Conservation (phyloP, 2,113 vertebrate genomes). For the Apodemus speciosus region DNA sequence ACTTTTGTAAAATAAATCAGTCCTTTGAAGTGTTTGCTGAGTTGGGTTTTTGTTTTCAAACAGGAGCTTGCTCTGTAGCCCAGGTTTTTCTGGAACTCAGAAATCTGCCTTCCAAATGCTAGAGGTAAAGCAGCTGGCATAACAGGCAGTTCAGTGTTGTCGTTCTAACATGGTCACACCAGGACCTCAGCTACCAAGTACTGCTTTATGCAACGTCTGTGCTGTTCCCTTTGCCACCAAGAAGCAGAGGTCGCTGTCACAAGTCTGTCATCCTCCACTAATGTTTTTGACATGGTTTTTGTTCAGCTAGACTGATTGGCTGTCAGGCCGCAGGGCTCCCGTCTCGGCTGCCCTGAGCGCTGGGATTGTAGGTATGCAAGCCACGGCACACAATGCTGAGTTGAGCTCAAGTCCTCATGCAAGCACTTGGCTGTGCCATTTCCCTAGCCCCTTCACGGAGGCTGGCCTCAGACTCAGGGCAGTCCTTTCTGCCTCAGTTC, state of each 20-base stretch:
- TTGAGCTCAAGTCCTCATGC: not conserved
- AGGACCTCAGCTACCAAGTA: not conserved
- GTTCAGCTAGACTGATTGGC: not conserved
- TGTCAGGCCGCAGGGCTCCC: not conserved
- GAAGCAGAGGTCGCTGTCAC: not conserved
- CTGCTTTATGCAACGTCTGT: not conserved
- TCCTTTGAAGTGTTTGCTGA: slow-evolving; percentile 35
- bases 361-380: not conserved
- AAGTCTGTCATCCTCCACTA: not conserved
- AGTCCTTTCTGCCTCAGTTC: not conserved
- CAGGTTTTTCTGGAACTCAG: not conserved
- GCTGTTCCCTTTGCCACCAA: not conserved
- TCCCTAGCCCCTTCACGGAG: not conserved
- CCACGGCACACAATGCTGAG: too few species aligned
- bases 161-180: not conserved
- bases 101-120: not conserved
- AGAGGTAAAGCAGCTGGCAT: not conserved
- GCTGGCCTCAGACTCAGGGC: not conserved
- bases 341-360: not conserved
- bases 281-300: not conserved
- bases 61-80: not conserved
- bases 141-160: not conserved
- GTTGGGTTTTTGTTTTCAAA: slow-evolving; percentile 29
- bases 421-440: not conserved
- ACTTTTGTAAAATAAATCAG: slow-evolving; percentile 75